Evolutionary conservation across 2,888 invertebrate species (phyloP), one percentile per base, ranked within the genome.

Genomic region (Stenolophus ochropezus): DNA sequence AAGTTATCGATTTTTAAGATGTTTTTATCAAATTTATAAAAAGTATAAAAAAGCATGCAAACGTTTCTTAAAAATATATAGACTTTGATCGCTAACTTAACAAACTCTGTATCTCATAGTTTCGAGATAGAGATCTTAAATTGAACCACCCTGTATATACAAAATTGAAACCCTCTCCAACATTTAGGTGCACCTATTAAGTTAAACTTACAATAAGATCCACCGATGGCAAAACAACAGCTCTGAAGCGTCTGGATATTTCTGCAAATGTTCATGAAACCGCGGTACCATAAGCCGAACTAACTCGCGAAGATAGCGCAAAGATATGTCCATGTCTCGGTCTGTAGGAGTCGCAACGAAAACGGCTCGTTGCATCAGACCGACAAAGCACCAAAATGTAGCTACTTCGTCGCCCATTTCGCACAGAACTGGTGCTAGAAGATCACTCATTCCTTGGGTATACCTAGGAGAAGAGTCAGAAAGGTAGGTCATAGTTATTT

Each of bases 331-430:
- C 95, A 98, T 98, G 87, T 98, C 98, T 86, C 94, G 94, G 88
- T 97, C 97, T 2, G 96, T 97, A 0, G 98, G 98, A 0, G 97
- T 97, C 85, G 97, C 97, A 0, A 98, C 97, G 87, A 98, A 98
- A 85, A 97, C 96, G 0, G 97, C 97, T 85, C 96, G 92, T 87
- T 98, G 96, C 97, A 99, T 98, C 82, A 98, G 92, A 0, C 98
- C 98, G 23, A 97, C 97, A 89, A 99, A 99, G 87, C 98, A 98
- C 98, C 98, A 98, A 88, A 98, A 99, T 0, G 98, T 95, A 87
- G 98, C 98, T 1, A 97, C 95, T 90, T 99, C 98, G 87, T 97
- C 96, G 87, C 97, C 95, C 86, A 98, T 94, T 88, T 98, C 96
- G 84, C 96, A 96, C 20, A 98, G 90, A 4, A 99, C 94, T 0